A percentile compares a stretch with the other conserved stretches of the same genome.
These are phyloP conservation scores for Poeciliopsis presidionis DNA, from an alignment of 2,797 vertebrate genomes.

Conservation along the genomic window DNA sequence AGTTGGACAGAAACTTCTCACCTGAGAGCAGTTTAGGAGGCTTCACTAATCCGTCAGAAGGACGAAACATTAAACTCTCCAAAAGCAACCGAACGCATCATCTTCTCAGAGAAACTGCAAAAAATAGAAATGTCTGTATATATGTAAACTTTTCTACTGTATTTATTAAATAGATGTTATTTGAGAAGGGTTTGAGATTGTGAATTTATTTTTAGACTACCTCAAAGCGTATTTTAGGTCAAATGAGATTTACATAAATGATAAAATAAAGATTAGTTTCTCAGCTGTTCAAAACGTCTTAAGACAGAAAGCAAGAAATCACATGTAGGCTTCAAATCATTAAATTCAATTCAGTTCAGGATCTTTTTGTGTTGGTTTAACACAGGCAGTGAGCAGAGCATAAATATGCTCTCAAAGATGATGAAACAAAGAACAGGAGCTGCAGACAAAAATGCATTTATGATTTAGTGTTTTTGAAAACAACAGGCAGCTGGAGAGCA, in stretches of 20 bases:
- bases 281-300: neutral
- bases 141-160: neutral
- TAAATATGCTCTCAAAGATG: neutral
- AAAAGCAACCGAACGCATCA: neutral
- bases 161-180: neutral
- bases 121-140: neutral
- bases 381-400: neutral
- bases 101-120: neutral
- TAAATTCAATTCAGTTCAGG: neutral
- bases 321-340: neutral
- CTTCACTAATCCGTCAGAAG: neutral
- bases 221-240: neutral
- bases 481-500: slow-evolving; percentile 20
- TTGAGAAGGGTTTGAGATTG: neutral
- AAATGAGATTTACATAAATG: neutral
- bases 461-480: slow-evolving; percentile 37
- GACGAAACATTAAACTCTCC: neutral
- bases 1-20: neutral
- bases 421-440: slow-evolving; percentile 39
- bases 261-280: neutral
- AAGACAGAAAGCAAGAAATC: neutral
- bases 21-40: neutral
- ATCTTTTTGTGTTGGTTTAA: neutral
- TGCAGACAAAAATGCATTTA: slow-evolving; percentile 27
- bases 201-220: neutral